phyloP scores from a whole-genome alignment of 2,888 invertebrate genomes.

The Luperina testacea region DNA sequence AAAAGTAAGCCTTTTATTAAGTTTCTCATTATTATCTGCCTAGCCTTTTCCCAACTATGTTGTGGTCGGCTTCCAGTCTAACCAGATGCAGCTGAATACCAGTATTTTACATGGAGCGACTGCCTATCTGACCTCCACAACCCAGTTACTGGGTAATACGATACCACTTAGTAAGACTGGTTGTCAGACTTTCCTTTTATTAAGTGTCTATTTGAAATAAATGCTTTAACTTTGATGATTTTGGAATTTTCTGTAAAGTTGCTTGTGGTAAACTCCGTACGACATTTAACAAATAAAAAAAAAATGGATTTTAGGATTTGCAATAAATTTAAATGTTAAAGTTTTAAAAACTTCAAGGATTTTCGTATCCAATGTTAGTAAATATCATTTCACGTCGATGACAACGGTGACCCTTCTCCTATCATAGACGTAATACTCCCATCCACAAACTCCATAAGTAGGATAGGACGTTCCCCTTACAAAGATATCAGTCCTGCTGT shows the following conservation, averaged over 20 bases:
- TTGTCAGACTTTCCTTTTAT: no score
- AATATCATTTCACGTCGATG: background rate
- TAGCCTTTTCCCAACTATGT: no score
- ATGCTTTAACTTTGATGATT: background rate
- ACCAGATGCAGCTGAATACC: no score
- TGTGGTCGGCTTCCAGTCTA: no score
- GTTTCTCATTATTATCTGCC: no score
- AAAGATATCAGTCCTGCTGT: conserved; percentile 31
- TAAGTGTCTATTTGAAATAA: no score
- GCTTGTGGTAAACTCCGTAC: background rate
- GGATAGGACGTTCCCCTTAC: background rate
- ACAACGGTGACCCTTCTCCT: background rate
- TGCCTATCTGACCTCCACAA: no score
- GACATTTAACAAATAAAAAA: background rate
- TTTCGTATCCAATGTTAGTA: background rate
- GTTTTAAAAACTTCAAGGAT: background rate
- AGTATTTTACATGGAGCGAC: no score
- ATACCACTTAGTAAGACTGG: no score
- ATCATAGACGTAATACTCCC: background rate
- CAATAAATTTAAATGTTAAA: background rate
- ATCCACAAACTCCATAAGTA: conserved; percentile 6
- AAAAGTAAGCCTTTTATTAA: no score
- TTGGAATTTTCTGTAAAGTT: background rate
- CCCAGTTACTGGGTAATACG: no score
- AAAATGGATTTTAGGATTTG: background rate